phyloP scores from a whole-genome alignment of 2,797 vertebrate genomes.

The Parauchenoglanis punctatus region DNA sequence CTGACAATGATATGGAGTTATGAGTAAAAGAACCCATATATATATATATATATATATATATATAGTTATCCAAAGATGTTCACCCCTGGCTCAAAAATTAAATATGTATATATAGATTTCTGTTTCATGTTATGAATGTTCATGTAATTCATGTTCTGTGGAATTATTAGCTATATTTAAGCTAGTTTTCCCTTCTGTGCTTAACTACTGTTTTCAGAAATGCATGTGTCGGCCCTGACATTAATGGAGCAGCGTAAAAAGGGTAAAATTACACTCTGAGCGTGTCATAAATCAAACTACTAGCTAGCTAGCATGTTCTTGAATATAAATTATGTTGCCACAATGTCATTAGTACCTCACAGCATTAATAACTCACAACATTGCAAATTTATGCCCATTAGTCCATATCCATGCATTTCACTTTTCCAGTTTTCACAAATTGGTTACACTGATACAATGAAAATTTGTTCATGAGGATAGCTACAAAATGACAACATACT shows the following conservation, averaged over 20 bases:
- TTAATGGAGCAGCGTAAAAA: not conserved
- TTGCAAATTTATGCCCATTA: not conserved
- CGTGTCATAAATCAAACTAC: not conserved
- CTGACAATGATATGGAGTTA: not conserved
- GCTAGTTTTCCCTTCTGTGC: not conserved
- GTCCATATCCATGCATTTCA: not conserved
- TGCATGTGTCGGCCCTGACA: not conserved
- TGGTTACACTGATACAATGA: not conserved
- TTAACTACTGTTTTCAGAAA: conserved; percentile 4
- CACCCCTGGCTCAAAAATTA: no score
- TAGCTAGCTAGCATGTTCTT: not conserved
- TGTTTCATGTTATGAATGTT: not conserved
- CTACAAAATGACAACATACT: not conserved
- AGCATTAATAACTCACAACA: not conserved
- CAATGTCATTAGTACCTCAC: not conserved
- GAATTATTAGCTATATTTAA: not conserved
- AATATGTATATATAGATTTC: no score
- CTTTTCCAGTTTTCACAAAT: not conserved
- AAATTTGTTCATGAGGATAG: not conserved
- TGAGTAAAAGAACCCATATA: not conserved
- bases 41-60: no score
- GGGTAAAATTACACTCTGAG: not conserved
- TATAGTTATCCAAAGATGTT: no score
- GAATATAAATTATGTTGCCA: not conserved
- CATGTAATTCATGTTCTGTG: not conserved